These are phyloP conservation scores for Apis mellifera DNA, from an alignment of 1,140 invertebrate species.

Conservation along the genomic window DNA sequence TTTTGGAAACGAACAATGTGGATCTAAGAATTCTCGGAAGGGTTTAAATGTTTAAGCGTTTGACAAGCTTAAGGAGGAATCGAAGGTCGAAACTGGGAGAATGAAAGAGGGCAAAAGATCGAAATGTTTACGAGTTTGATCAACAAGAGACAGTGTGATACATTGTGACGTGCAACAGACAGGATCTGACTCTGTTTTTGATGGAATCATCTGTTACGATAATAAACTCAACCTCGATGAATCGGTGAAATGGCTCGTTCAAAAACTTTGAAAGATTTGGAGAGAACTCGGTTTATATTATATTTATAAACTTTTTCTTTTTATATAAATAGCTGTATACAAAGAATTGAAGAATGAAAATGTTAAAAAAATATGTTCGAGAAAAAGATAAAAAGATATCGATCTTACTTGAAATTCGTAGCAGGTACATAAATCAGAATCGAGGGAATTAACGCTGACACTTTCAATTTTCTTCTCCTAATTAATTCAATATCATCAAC, in stretches of 20 bases:
- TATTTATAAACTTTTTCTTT: no score
- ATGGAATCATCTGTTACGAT: slow-evolving; percentile 9
- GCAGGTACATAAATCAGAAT: not conserved
- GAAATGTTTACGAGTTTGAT: slow-evolving; percentile 12
- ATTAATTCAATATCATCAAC: not conserved
- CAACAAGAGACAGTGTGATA: not conserved
- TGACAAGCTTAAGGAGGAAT: not conserved
- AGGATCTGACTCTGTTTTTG: not conserved
- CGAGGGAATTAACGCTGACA: not conserved
- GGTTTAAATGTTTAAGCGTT: no score
- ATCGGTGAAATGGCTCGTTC: no score
- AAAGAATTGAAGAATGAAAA: no score
- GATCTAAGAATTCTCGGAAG: no score
- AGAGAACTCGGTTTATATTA: no score
- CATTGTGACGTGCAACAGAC: not conserved
- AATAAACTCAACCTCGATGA: not conserved
- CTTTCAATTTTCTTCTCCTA: not conserved
- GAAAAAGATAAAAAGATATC: no score
- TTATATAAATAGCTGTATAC: no score
- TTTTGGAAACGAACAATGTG: no score
- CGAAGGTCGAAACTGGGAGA: not conserved
- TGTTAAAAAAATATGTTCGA: no score
- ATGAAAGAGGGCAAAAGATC: slow-evolving; percentile 2
- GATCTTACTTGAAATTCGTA: no score
- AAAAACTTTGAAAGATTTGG: no score